Conservation (phyloP, 2,113 vertebrate species). For the Otis tarda region DNA sequence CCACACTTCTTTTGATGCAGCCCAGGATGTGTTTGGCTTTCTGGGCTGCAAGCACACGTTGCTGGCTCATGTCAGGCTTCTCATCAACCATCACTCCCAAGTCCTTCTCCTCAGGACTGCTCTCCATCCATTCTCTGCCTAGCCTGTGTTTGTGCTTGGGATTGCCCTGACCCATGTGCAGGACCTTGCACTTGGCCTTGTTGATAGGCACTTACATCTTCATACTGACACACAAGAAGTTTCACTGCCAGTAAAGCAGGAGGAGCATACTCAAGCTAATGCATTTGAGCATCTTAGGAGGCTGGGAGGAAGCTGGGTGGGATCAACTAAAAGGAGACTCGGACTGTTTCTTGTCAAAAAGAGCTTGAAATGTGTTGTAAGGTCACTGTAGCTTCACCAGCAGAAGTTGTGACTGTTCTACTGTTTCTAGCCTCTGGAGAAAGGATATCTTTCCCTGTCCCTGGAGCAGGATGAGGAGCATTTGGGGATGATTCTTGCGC, state of each 20-base stretch:
- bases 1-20: too few species aligned
- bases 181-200: too few species aligned
- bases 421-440: not conserved
- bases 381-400: slow-evolving; percentile 11
- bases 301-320: not conserved
- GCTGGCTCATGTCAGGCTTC: too few species aligned
- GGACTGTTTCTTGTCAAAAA: not conserved
- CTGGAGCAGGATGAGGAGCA: not conserved
- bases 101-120: too few species aligned
- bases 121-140: too few species aligned
- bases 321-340: not conserved
- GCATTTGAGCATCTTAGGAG: slow-evolving; percentile 31
- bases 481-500: not conserved
- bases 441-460: slow-evolving; percentile 22
- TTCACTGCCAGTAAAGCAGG: not conserved
- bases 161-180: too few species aligned
- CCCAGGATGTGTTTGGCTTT: too few species aligned
- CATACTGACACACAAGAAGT: not conserved
- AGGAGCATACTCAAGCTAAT: not conserved
- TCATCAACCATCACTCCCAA: too few species aligned
- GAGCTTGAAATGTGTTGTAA: slow-evolving; percentile 34
- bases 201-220: not conserved
- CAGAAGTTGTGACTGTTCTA: not conserved
- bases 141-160: too few species aligned
- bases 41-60: too few species aligned